A percentile compares a stretch with the other conserved stretches of the same genome.
Evolutionary conservation across 2,888 invertebrate genomes (phyloP).

Genomic region (Clusia tigrina): DNA sequence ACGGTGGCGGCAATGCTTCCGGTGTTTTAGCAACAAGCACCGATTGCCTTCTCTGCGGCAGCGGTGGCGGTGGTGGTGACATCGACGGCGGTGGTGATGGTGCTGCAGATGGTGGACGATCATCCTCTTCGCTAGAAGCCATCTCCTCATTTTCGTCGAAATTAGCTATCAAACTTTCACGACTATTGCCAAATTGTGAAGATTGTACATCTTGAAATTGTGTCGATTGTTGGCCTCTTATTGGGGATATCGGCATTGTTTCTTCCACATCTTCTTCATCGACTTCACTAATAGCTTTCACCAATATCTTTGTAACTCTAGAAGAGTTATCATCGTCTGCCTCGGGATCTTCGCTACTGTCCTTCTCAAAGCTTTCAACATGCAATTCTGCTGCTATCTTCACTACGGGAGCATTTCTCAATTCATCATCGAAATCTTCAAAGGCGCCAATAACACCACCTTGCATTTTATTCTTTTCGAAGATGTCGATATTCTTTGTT

Average conservation of each 20-base stretch:
- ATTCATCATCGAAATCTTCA: slow-evolving; percentile 59
- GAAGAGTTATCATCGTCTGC: slow-evolving; percentile 45
- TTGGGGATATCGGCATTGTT: background rate
- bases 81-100: slow-evolving; percentile 46
- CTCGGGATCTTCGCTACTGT: slow-evolving; percentile 46
- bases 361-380: slow-evolving; percentile 34
- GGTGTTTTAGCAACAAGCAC: slow-evolving; percentile 16
- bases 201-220: slow-evolving; percentile 34
- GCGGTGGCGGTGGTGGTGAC: slow-evolving; percentile 51
- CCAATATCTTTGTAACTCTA: slow-evolving; percentile 39
- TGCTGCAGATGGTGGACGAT: slow-evolving; percentile 46
- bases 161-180: slow-evolving; percentile 50
- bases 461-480: slow-evolving; percentile 45
- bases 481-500: slow-evolving; percentile 60
- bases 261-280: slow-evolving; percentile 4
- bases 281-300: slow-evolving; percentile 23
- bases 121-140: slow-evolving; percentile 15
- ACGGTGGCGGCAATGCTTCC: slow-evolving; percentile 42
- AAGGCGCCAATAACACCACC: slow-evolving; percentile 46
- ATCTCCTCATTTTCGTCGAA: slow-evolving; percentile 33
- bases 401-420: slow-evolving; percentile 57
- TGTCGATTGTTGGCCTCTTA: slow-evolving; percentile 9
- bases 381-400: slow-evolving; percentile 40
- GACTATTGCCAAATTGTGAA: slow-evolving; percentile 48
- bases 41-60: slow-evolving; percentile 46